Conservation (phyloP, 2,888 invertebrate genomes). For the Diogma glabrata region DNA sequence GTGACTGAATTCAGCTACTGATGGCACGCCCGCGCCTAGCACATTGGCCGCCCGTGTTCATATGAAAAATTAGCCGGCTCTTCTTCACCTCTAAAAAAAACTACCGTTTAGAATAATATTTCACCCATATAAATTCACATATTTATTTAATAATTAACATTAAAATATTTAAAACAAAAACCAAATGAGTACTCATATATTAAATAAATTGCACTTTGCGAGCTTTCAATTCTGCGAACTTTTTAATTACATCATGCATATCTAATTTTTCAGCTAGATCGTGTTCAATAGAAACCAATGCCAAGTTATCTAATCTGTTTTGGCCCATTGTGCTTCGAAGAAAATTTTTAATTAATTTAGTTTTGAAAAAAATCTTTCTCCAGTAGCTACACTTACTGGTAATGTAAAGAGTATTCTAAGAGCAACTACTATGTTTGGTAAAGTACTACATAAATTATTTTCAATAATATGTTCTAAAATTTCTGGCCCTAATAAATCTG, state of each 20-base stretch:
- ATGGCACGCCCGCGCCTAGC: background rate
- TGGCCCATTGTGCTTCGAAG: background rate
- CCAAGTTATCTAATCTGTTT: too few species aligned
- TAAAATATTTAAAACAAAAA: slow-evolving; percentile 5
- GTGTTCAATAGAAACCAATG: too few species aligned
- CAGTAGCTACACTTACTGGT: background rate
- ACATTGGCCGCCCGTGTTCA: background rate
- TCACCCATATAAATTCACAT: background rate
- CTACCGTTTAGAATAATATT: background rate
- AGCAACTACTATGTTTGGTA: background rate
- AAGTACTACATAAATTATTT: too few species aligned
- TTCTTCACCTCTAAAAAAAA: background rate
- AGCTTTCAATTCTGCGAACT: background rate
- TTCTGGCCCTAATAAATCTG: too few species aligned
- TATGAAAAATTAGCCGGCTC: background rate
- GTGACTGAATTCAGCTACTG: too few species aligned
- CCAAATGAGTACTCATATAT: background rate
- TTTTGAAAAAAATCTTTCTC: background rate
- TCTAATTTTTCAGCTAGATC: too few species aligned
- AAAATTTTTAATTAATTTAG: background rate
- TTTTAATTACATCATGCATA: background rate
- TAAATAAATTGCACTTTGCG: background rate
- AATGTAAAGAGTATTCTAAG: background rate
- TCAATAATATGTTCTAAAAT: background rate
- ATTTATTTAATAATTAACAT: background rate